Evolutionary conservation across 2,113 vertebrate species (phyloP).

Genomic region (Anthoscopus minutus): DNA sequence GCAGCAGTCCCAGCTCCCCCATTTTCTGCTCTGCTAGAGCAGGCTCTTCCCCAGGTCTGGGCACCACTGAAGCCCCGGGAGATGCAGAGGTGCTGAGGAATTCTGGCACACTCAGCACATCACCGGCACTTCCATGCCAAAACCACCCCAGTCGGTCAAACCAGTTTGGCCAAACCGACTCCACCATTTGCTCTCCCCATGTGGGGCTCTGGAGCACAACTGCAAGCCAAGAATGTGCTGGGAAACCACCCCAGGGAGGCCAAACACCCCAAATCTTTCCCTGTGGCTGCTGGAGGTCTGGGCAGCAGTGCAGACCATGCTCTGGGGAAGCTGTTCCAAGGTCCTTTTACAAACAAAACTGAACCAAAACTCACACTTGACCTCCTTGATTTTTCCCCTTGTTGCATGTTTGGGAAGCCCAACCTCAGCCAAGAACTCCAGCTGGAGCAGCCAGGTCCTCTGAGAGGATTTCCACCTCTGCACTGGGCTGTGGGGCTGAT

Average conservation of each 20-base stretch:
- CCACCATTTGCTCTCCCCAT: too few species aligned
- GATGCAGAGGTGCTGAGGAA: neutral
- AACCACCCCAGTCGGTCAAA: neutral
- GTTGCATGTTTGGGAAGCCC: neutral
- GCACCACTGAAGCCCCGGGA: neutral
- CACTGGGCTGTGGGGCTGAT: neutral
- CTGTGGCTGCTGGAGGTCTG: neutral
- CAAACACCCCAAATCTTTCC: neutral
- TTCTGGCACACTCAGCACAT: neutral
- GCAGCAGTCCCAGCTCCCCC: neutral
- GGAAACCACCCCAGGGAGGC: neutral
- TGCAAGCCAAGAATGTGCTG: neutral
- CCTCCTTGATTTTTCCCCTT: neutral
- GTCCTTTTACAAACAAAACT: neutral
- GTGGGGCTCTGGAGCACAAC: neutral
- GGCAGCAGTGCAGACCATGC: neutral
- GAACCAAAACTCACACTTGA: neutral
- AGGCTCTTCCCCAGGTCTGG: neutral
- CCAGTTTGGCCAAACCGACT: neutral
- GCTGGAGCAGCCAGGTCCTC: neutral
- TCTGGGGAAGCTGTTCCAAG: neutral
- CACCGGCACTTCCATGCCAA: accelerated
- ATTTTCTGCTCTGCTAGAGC: neutral
- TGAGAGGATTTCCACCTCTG: neutral
- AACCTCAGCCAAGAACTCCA: accelerated